Conservation (phyloP, 2,888 invertebrate species). For the Cylindroiulus punctatus region DNA sequence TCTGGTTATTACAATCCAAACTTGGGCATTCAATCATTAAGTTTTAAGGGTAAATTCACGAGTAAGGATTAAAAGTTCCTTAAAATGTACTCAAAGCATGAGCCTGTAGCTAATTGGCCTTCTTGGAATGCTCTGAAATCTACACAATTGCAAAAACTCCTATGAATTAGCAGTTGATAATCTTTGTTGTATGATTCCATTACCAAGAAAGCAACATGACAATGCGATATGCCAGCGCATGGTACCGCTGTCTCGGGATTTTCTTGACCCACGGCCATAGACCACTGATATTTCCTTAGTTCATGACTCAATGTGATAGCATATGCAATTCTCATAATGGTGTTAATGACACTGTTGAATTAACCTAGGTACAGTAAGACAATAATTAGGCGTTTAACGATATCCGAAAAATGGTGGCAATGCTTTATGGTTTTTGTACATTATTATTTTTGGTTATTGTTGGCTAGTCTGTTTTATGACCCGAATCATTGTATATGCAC, state of each 20-base stretch:
- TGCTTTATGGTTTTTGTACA: no score
- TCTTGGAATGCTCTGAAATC: background rate
- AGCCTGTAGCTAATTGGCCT: no score
- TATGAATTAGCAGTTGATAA: background rate
- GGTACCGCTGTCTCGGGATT: slow-evolving; percentile 22
- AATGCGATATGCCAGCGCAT: background rate
- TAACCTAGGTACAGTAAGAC: background rate
- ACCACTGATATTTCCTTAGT: background rate
- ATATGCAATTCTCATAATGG: background rate
- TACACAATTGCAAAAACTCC: background rate
- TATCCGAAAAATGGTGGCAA: background rate
- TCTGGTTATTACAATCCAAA: no score
- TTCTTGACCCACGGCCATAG: background rate
- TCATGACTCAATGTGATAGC: background rate
- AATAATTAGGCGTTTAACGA: background rate
- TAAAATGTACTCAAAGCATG: no score
- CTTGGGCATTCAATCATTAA: no score
- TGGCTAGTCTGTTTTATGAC: no score
- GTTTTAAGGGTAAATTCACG: no score
- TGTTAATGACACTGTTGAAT: background rate
- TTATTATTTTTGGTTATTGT: background rate
- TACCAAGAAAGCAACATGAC: background rate
- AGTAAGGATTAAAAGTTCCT: no score
- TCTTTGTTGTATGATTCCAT: background rate
- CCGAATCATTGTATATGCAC: no score